Evolutionary conservation across 2,888 invertebrate species (phyloP).

Genomic region (Serrognathus titanus): DNA sequence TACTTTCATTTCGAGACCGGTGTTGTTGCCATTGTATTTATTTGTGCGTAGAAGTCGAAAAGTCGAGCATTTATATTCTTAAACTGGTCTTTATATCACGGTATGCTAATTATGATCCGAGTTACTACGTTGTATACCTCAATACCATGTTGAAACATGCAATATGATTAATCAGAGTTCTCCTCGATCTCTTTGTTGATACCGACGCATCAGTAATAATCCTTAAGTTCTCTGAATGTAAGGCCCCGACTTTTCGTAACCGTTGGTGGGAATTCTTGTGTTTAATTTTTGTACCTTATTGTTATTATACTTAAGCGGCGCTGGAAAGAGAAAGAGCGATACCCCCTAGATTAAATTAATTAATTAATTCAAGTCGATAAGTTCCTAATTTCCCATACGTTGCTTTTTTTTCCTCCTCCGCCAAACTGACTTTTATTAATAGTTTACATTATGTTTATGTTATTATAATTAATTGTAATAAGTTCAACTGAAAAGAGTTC

Average conservation of each 20-base stretch:
- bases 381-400: conserved; percentile 35
- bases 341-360: conserved; percentile 21
- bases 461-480: conserved; percentile 19
- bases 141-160: conserved; percentile 41
- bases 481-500: conserved; percentile 10
- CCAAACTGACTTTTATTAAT: conserved; percentile 17
- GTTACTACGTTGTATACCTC: conserved; percentile 19
- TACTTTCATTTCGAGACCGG: too few relatives aligned
- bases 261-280: conserved; percentile 16
- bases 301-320: conserved; percentile 14
- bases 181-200: conserved; percentile 40
- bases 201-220: conserved; percentile 32
- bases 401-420: conserved; percentile 20
- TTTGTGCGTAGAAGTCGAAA: not conserved
- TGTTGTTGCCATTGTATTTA: too few relatives aligned
- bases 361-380: conserved; percentile 28
- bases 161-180: conserved; percentile 49
- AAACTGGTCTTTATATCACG: conserved; percentile 28
- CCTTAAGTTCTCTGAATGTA: conserved; percentile 10
- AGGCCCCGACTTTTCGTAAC: conserved; percentile 4
- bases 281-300: conserved; percentile 22
- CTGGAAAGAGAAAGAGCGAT: conserved; percentile 2
- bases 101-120: conserved; percentile 26
- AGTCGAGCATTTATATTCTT: conserved; percentile 18
- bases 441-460: conserved; percentile 11